Percentiles rank a stretch among this genome's conserved stretches.
These are phyloP conservation scores for Drosophila littoralis DNA, from an alignment of 1,140 invertebrate species.

Conservation along the genomic window DNA sequence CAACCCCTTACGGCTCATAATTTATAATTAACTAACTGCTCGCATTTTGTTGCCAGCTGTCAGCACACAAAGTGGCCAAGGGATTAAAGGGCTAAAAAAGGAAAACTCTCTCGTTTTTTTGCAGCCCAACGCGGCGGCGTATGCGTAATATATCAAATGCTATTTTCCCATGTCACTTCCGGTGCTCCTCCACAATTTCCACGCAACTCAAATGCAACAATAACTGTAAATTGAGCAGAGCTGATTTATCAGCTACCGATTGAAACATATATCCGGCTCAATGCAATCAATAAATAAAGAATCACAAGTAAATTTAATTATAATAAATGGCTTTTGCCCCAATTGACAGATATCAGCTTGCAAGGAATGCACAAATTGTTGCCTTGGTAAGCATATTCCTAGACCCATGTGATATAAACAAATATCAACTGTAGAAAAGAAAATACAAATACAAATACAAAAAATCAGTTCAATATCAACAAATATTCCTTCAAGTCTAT, in stretches of 20 bases:
- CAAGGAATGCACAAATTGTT: not conserved
- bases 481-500: no score
- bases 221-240: conserved; percentile 18
- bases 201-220: conserved; percentile 17
- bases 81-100: not conserved
- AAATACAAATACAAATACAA: no score
- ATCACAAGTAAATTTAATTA: not conserved
- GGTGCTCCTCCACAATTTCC: not conserved
- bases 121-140: conserved; percentile 11
- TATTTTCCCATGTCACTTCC: not conserved
- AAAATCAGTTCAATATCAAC: no score
- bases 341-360: not conserved
- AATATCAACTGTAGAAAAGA: not conserved
- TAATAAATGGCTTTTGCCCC: not conserved
- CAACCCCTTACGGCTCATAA: conserved; percentile 24
- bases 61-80: conserved; percentile 17
- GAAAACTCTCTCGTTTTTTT: not conserved
- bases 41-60: conserved; percentile 40
- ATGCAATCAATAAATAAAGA: conserved; percentile 15
- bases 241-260: conserved; percentile 7
- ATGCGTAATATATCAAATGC: conserved; percentile 12
- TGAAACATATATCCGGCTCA: conserved; percentile 16
- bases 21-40: conserved; percentile 67
- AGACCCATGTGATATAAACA: not conserved
- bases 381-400: not conserved